Conservation (phyloP, 2,113 vertebrate genomes). For the Galbula dea region DNA sequence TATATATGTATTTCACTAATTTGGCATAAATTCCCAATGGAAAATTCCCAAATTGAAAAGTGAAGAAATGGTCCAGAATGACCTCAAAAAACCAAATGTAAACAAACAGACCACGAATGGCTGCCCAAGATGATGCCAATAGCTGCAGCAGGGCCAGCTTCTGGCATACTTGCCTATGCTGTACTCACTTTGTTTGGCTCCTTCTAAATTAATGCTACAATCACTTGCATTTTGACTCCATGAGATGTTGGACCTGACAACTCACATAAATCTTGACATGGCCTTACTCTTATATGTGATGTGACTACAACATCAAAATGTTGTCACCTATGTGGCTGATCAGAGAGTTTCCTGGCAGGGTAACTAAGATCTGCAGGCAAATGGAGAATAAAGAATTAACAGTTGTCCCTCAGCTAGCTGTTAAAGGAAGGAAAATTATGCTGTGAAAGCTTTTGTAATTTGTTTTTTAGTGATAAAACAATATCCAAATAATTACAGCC, state of each 20-base stretch:
- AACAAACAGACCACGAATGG: neutral
- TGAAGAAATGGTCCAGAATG: neutral
- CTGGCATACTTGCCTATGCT: neutral
- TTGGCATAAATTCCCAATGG: neutral
- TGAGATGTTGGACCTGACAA: neutral
- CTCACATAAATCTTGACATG: neutral
- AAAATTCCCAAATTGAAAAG: too few relatives aligned
- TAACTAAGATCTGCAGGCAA: neutral
- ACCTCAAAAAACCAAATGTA: neutral
- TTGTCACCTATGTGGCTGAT: neutral
- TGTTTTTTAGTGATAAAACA: neutral
- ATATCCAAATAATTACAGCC: neutral
- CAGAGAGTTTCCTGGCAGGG: neutral
- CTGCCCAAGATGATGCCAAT: too few relatives aligned
- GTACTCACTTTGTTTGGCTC: neutral
- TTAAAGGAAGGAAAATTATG: neutral
- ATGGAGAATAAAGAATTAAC: neutral
- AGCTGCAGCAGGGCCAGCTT: neutral
- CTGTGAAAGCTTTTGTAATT: neutral
- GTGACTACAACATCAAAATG: neutral
- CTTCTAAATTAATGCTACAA: neutral
- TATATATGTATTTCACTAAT: neutral
- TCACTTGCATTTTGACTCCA: neutral
- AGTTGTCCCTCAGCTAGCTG: neutral
- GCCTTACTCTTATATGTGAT: neutral